Percentiles rank a stretch among this genome's conserved stretches.
These are phyloP conservation scores for Rhynchomys soricoides DNA, from an alignment of 2,113 vertebrate species.

Conservation along the genomic window DNA sequence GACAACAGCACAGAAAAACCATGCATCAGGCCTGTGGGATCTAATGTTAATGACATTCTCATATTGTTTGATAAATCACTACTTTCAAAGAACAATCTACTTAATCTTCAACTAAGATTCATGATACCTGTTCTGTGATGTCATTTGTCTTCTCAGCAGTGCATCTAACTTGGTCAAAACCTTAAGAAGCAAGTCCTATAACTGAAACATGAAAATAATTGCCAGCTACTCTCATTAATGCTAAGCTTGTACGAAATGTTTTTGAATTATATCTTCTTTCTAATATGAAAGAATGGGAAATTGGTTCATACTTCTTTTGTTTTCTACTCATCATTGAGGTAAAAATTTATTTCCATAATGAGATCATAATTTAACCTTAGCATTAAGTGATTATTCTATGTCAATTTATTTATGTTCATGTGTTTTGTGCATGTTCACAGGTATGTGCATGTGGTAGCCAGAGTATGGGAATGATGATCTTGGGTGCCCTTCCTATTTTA, in stretches of 20 bases:
- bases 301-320: neutral
- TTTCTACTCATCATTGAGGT: neutral
- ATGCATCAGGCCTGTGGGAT: neutral
- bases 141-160: constrained; percentile 63
- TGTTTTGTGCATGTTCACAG: neutral
- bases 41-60: neutral
- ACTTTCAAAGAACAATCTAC: constrained; percentile 50
- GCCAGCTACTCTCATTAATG: neutral
- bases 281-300: constrained; percentile 4
- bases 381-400: constrained; percentile 45
- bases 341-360: constrained; percentile 10
- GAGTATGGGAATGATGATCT: neutral
- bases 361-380: constrained; percentile 26
- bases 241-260: constrained; percentile 28
- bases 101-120: constrained; percentile 62
- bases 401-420: neutral
- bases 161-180: constrained; percentile 55
- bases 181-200: constrained; percentile 46
- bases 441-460: neutral
- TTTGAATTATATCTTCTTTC: neutral
- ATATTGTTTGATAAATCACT: constrained; percentile 72
- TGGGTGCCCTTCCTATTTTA: neutral
- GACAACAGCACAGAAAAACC: neutral
- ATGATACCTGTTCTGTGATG: constrained; percentile 66
- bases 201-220: constrained; percentile 39